These are phyloP conservation scores for Cylloceria caligata DNA, from an alignment of 2,888 invertebrate species.

Conservation along the genomic window DNA sequence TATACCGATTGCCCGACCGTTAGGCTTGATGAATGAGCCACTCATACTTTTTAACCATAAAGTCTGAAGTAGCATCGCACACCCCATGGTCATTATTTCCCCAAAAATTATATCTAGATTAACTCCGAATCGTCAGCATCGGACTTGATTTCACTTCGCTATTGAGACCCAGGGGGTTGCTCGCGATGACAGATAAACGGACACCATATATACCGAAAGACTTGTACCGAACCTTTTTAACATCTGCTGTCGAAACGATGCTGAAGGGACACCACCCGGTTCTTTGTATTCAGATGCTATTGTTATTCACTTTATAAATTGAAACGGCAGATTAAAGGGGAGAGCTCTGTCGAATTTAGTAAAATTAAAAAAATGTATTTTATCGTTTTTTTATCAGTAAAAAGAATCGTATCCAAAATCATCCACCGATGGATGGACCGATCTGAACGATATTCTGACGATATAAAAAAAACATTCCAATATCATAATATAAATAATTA, in stretches of 20 bases:
- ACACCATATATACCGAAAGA: neutral
- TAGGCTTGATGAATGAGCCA: slow-evolving; percentile 59
- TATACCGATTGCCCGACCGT: slow-evolving; percentile 49
- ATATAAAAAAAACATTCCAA: no score
- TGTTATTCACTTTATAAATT: neutral
- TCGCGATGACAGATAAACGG: neutral
- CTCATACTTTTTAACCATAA: slow-evolving; percentile 62
- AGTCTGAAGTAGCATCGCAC: slow-evolving; percentile 25
- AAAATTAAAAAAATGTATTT: no score
- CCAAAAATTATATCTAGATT: slow-evolving; percentile 45
- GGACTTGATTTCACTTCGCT: slow-evolving; percentile 1
- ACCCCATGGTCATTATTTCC: neutral
- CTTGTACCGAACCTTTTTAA: neutral
- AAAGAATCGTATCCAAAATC: no score
- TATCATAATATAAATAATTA: no score
- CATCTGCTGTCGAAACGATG: neutral
- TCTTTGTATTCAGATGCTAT: neutral
- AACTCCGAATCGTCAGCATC: slow-evolving; percentile 10
- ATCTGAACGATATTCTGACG: no score
- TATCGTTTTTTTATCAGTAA: no score
- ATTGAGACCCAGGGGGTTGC: neutral
- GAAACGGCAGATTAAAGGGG: no score
- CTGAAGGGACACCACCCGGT: no score
- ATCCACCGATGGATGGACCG: no score
- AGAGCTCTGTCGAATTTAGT: no score